Evolutionary conservation across 2,113 vertebrate genomes (phyloP).

Genomic region (Perognathus longimembris): DNA sequence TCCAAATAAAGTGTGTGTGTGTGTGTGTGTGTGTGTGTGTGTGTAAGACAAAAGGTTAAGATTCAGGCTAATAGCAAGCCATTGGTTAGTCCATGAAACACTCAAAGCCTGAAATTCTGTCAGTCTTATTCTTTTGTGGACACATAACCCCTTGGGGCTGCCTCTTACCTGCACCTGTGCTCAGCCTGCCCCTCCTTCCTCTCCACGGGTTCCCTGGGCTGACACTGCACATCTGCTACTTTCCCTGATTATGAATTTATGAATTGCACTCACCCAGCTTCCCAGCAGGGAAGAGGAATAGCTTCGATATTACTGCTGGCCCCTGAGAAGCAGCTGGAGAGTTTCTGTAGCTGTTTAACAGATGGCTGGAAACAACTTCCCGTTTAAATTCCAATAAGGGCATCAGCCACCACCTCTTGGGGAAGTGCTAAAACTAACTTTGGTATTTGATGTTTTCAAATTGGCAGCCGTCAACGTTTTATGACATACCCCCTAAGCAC

Average conservation of each 20-base stretch:
- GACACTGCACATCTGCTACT: neutral
- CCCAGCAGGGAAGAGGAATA: neutral
- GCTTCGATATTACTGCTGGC: neutral
- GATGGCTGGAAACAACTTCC: constrained; percentile 38
- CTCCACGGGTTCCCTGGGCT: neutral
- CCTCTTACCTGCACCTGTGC: neutral
- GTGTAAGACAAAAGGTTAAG: neutral
- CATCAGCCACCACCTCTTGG: neutral
- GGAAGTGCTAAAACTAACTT: constrained; percentile 55
- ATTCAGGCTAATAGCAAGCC: neutral
- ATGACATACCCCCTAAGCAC: neutral
- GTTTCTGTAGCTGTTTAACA: constrained; percentile 5
- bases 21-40: neutral
- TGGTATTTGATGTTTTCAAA: constrained; percentile 46
- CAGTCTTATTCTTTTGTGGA: neutral
- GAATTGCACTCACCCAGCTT: neutral
- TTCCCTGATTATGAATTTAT: neutral
- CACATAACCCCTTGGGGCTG: neutral
- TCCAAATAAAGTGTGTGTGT: neutral
- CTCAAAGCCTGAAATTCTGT: neutral
- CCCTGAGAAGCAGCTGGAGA: neutral
- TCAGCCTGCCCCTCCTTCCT: neutral
- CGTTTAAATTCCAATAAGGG: constrained; percentile 22
- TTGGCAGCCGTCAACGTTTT: constrained; percentile 21
- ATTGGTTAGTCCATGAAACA: neutral